Evolutionary conservation across 2,888 invertebrate genomes (phyloP).

Genomic region (Philhelius pedissequus): DNA sequence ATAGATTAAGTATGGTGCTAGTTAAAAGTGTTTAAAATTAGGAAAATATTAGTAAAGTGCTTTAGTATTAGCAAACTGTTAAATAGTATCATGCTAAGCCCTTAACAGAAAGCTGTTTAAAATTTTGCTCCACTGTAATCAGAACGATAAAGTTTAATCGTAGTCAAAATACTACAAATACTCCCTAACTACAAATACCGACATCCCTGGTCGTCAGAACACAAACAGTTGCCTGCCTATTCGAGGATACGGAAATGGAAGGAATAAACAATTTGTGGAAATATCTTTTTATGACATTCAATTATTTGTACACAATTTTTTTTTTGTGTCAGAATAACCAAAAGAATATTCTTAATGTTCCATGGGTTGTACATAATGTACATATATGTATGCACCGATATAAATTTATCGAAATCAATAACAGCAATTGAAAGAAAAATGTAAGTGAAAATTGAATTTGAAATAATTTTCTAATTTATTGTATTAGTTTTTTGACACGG

Average conservation of each 20-base stretch:
- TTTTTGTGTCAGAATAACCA: background rate
- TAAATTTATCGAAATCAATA: background rate
- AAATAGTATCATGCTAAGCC: too few relatives aligned
- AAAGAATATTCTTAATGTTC: background rate
- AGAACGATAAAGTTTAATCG: background rate
- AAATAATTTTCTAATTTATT: background rate
- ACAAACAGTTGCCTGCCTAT: background rate
- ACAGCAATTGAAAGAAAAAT: background rate
- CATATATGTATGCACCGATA: background rate
- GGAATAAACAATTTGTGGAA: constrained; percentile 19
- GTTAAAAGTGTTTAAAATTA: too few relatives aligned
- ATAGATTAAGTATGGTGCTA: too few relatives aligned
- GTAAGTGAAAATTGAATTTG: constrained; percentile 20
- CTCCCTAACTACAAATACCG: background rate
- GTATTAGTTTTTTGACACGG: background rate
- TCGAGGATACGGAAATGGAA: background rate
- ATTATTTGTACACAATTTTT: too few relatives aligned
- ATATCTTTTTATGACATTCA: constrained; percentile 59
- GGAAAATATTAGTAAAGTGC: too few relatives aligned
- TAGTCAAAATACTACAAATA: background rate
- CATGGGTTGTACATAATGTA: too few relatives aligned
- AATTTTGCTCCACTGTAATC: too few relatives aligned
- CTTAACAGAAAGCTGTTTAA: too few relatives aligned
- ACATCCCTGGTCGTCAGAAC: background rate
- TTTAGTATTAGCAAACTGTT: too few relatives aligned